Evolutionary conservation across 2,888 invertebrate genomes (phyloP), one percentile per base, ranked within the genome.

Genomic region (Spisula subtruncata): DNA sequence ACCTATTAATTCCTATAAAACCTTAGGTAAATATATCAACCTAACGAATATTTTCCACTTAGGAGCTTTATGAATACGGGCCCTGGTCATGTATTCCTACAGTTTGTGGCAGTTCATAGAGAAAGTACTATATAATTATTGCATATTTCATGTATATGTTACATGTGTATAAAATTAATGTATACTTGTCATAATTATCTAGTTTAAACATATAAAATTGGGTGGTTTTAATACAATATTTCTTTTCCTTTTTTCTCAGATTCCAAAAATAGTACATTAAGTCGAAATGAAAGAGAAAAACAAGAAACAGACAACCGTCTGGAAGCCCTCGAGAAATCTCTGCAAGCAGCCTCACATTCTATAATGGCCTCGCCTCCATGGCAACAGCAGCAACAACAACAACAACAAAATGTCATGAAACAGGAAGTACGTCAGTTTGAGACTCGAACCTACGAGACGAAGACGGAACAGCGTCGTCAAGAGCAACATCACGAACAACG

Each of bases 271-370:
- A 90, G 93, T 84, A 93, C 93, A 18, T 83, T 92, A 79, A 88
- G 88, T 46, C 85, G 92, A 86, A 87, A 71, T 29, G 93, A 93
- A 29, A 84, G 51, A 46, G 87, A 88, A 18, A 82, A 83, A 20
- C 81, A 92, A 80, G 94, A 94, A 32, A 86, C 92, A 54, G 91
- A 92, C 48, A 94, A 94, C 54, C 91, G 94, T 20, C 92, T 96
- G 25, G 95, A 95, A 25, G 95, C 95, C 80, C 92, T 96, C 46
- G 95, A 95, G 87, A 90, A 93, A 83, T 94, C 94, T 2, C 92
- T 96, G 71, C 94, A 95, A 90, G 94, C 95, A 8, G 95, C 95
- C 29, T 92, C 92, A 8, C 91, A 94, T 82, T 95, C 95, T 75
- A 95, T 95, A 88, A 92, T 94, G 54, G 93, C 93, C 25, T 89